Conservation (phyloP, 2,797 vertebrate species). For the Leuciscus waleckii region DNA sequence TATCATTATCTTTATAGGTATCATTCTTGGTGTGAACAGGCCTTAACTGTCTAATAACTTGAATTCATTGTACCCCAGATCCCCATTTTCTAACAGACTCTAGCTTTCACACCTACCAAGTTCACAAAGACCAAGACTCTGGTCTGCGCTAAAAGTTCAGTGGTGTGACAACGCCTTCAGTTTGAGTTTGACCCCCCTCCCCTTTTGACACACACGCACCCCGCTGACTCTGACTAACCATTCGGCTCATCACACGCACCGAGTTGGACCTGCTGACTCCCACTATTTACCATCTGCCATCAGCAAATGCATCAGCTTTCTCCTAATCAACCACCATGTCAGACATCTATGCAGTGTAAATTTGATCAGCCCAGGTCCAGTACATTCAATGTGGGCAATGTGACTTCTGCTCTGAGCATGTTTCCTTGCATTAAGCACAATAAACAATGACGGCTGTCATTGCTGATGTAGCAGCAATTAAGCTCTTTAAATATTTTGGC, state of each 20-base stretch:
- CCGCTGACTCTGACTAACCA: constrained; percentile 29
- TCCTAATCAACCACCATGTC: constrained; percentile 33
- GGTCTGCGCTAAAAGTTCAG: background rate
- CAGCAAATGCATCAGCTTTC: constrained; percentile 10
- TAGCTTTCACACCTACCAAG: background rate
- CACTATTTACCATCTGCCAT: constrained; percentile 42
- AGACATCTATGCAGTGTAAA: constrained; percentile 36
- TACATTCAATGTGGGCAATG: constrained; percentile 25
- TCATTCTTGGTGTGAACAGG: background rate
- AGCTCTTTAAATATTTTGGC: background rate
- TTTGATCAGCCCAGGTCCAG: constrained; percentile 34
- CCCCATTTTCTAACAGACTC: background rate
- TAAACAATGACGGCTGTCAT: background rate
- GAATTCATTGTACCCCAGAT: background rate
- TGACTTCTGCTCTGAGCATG: constrained; percentile 25
- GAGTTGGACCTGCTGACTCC: constrained; percentile 43
- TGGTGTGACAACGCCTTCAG: background rate
- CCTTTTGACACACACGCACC: too few relatives aligned
- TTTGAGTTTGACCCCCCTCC: background rate
- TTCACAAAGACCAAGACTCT: background rate
- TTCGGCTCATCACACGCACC: constrained; percentile 2
- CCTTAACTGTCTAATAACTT: background rate
- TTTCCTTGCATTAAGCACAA: constrained; percentile 2
- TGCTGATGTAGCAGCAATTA: constrained; percentile 4
- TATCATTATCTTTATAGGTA: background rate